Conservation (phyloP, 2,888 invertebrate species). For the Cyclophora punctaria region DNA sequence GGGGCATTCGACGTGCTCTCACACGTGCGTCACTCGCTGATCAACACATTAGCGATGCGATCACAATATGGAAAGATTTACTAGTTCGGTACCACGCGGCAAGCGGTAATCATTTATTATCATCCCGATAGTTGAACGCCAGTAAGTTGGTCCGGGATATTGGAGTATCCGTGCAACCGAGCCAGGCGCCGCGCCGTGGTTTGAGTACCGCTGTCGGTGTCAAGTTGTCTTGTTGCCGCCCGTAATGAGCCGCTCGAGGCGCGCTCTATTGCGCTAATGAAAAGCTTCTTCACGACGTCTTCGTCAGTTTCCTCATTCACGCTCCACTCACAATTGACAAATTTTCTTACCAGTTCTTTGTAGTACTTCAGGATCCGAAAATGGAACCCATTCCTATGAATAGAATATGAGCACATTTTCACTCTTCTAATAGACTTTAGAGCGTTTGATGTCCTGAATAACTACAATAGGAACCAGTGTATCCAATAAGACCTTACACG, state of each 20-base stretch:
- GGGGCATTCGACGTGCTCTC: constrained; percentile 10
- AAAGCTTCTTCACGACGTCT: constrained; percentile 40
- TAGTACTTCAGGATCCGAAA: too few relatives aligned
- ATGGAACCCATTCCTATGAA: too few relatives aligned
- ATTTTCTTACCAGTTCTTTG: too few relatives aligned
- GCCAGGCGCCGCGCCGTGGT: background rate
- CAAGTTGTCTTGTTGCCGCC: too few relatives aligned
- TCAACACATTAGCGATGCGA: background rate
- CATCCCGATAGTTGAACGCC: background rate
- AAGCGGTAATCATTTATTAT: too few relatives aligned
- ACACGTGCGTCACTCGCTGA: constrained; percentile 10
- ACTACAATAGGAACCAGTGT: too few relatives aligned
- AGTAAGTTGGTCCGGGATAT: background rate
- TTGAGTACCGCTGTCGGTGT: too few relatives aligned
- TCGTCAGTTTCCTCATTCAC: background rate
- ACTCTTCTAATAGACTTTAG: too few relatives aligned
- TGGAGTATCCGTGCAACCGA: background rate
- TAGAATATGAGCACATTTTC: too few relatives aligned
- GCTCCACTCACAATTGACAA: background rate
- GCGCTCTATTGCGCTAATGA: constrained; percentile 48
- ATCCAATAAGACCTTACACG: too few relatives aligned
- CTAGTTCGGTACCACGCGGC: background rate
- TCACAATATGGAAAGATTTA: background rate
- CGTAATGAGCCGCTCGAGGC: background rate
- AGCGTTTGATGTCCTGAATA: too few relatives aligned